Evolutionary conservation across 2,113 vertebrate genomes (phyloP).

Genomic region (Microtus oregoni): DNA sequence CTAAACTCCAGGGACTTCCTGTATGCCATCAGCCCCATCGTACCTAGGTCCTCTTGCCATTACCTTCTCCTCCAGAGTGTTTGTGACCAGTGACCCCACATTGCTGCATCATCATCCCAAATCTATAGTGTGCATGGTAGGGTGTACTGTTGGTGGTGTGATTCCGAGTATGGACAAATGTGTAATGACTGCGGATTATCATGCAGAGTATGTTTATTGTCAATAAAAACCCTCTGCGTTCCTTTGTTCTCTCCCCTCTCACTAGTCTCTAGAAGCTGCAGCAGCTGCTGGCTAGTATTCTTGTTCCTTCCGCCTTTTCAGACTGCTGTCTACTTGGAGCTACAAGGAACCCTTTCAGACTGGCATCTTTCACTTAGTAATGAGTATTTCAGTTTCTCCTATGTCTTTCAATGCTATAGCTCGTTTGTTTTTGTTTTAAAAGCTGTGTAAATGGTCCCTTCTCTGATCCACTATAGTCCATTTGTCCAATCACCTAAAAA

Average conservation of each 20-base stretch:
- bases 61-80: not conserved
- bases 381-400: not conserved
- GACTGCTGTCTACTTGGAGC: not conserved
- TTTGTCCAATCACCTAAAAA: not conserved
- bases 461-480: not conserved
- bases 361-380: not conserved
- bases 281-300: not conserved
- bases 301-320: not conserved
- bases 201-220: not conserved
- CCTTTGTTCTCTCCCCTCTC: not conserved
- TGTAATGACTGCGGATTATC: not conserved
- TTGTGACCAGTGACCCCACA: not conserved
- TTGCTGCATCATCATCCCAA: not conserved
- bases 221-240: not conserved
- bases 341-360: not conserved
- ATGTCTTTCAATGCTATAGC: not conserved
- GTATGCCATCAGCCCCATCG: no score
- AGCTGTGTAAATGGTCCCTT: not conserved
- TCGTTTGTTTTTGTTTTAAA: not conserved
- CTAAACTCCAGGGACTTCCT: not conserved
- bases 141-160: not conserved
- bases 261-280: not conserved
- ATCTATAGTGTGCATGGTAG: not conserved
- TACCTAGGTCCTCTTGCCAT: not conserved
- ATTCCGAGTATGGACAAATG: not conserved